Conservation (phyloP, 1,140 invertebrate species). For the Microplitis mediator region DNA sequence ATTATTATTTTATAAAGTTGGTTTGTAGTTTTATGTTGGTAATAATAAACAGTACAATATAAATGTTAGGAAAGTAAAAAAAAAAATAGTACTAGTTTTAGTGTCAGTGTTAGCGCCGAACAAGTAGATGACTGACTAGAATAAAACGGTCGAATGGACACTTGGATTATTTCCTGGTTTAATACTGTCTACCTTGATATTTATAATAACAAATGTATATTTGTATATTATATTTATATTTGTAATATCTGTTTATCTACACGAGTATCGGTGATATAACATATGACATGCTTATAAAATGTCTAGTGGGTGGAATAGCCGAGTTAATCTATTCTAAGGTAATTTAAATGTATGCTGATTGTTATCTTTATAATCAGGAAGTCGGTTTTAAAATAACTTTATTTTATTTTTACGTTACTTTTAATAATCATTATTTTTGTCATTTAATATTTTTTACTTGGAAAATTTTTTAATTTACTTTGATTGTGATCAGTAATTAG, state of each 20-base stretch:
- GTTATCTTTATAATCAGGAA: constrained; percentile 6
- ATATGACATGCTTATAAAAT: neutral
- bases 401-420: too few relatives aligned
- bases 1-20: neutral
- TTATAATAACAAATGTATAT: neutral
- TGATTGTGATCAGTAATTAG: too few relatives aligned
- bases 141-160: constrained; percentile 5
- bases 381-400: neutral
- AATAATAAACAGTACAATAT: neutral
- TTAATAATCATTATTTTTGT: too few relatives aligned
- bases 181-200: neutral
- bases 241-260: neutral
- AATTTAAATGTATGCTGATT: constrained; percentile 3
- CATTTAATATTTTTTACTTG: too few relatives aligned
- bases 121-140: neutral
- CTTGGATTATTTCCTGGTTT: constrained; percentile 8
- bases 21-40: neutral
- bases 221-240: neutral
- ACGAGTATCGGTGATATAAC: neutral
- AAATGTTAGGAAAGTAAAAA: neutral
- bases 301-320: neutral
- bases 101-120: too few relatives aligned
- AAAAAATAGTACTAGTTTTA: too few relatives aligned
- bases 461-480: too few relatives aligned
- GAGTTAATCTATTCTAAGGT: constrained; percentile 12